Evolutionary conservation across 1,140 invertebrate species (phyloP).

Genomic region (Prorops nasuta): DNA sequence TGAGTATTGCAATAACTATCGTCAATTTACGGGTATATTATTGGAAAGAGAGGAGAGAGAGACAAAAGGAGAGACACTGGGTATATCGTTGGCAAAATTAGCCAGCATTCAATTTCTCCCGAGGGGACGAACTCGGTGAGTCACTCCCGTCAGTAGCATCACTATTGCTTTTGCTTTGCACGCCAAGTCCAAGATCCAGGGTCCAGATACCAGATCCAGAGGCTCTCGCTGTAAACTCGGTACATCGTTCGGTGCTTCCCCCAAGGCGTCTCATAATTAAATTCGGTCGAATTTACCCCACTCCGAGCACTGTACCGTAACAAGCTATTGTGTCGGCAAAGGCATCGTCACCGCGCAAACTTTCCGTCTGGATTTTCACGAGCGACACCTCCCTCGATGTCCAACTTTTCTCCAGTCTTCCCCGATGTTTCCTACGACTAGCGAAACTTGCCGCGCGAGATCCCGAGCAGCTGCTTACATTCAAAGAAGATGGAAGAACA

Average conservation of each 20-base stretch:
- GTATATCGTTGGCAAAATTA: slow-evolving; percentile 52
- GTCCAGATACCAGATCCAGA: slow-evolving; percentile 18
- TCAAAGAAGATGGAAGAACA: too few relatives aligned
- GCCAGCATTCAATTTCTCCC: slow-evolving; percentile 55
- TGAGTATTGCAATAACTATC: too few relatives aligned
- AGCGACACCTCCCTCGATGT: slow-evolving; percentile 5
- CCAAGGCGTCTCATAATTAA: slow-evolving; percentile 57
- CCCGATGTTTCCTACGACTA: background rate
- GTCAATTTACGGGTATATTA: too few relatives aligned
- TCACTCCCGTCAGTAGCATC: background rate
- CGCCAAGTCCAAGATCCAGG: too few relatives aligned
- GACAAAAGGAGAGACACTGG: slow-evolving; percentile 26
- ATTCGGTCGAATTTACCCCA: slow-evolving; percentile 54
- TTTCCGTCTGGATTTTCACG: slow-evolving; percentile 34
- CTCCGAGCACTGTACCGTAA: slow-evolving; percentile 53
- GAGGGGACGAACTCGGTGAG: slow-evolving; percentile 30
- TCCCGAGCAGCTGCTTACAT: too few relatives aligned
- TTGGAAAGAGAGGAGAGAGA: too few relatives aligned
- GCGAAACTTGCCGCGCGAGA: too few relatives aligned
- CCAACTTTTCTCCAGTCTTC: background rate
- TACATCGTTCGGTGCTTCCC: slow-evolving; percentile 32
- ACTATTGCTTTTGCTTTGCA: slow-evolving; percentile 6
- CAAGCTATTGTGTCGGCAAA: slow-evolving; percentile 53
- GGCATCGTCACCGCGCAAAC: slow-evolving; percentile 40
- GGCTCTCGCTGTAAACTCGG: slow-evolving; percentile 6